These are phyloP conservation scores for Mesitornis unicolor DNA, from an alignment of 2,113 vertebrate genomes.

Conservation along the genomic window DNA sequence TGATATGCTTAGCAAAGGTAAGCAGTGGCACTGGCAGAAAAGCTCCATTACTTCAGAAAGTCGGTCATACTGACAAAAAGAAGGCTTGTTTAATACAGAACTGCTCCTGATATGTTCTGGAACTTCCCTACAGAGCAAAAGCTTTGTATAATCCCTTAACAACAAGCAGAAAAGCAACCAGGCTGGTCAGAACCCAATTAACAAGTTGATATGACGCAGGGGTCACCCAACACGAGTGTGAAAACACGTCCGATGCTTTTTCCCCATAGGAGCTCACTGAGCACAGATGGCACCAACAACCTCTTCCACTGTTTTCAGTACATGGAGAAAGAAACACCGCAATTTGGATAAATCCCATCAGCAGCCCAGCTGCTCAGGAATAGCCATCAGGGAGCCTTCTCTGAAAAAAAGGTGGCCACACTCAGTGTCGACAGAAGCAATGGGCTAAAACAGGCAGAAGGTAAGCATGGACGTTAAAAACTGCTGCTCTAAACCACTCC, in stretches of 20 bases:
- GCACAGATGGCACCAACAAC: neutral
- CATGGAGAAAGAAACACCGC: neutral
- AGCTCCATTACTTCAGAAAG: neutral
- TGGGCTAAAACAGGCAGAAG: neutral
- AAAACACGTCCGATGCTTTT: neutral
- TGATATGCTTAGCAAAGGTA: neutral
- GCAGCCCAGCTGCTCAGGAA: neutral
- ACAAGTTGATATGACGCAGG: neutral
- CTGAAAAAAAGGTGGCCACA: neutral
- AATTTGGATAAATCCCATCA: rapidly evolving
- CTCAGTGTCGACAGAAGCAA: neutral
- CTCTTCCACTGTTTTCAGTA: neutral
- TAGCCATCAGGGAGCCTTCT: neutral
- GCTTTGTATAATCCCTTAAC: neutral
- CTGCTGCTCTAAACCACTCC: rapidly evolving
- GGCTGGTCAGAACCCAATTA: neutral
- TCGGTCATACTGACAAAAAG: neutral
- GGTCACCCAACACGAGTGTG: neutral
- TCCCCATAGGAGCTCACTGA: neutral
- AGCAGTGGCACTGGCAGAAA: neutral
- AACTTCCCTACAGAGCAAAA: neutral
- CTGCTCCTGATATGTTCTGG: neutral
- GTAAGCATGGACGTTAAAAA: neutral
- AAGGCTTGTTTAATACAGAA: neutral
- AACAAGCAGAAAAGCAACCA: neutral